Evolutionary conservation across 2,797 vertebrate genomes (phyloP), one percentile per base, ranked within the genome.

Genomic region (Aotus griseimembra): DNA sequence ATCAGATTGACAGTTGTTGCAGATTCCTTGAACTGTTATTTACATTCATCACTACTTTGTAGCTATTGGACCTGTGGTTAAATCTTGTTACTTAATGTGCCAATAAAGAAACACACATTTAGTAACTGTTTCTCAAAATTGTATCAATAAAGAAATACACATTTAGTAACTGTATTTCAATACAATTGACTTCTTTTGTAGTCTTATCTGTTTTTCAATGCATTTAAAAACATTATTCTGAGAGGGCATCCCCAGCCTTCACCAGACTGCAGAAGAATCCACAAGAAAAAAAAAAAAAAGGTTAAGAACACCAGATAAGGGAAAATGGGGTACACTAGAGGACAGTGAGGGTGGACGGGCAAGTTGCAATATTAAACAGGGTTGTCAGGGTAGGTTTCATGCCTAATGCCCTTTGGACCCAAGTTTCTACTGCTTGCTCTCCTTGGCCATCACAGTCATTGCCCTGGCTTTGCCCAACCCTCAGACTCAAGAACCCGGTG

Each of bases 111-210:
- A 67, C 33, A 85, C 26, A 41, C 22, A 82, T 76, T 92, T 80
- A 41, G 73, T 70, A 91, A 94, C 55, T 17, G 7, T 33, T 64
- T 64, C 61, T 64, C 61, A 64, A 64, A n/a, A n/a, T n/a, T 50
- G 48, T 72, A 76, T 85, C 96, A 82, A 52, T 77, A 82, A 93
- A 80, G 75, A 96, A 95, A 67, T 28, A 85, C 26, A 46, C 22
- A 82, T 76, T 92, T 88, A 36, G 77, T 55, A 93, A 94, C 61
- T 95, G 7, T 95, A 52, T 94, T 14, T 93, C 79, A 50, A 44
- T 55, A 48, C 26, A 19, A 64, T 55, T 4, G 24, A n/a, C 72
- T 82, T 64, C 76, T 81, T 90, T 88, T n/a, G 44, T 58, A 94
- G 79, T 52, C 5, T 64, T 91, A 9, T 64, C 26, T 61, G 2